These are phyloP conservation scores for Hydrozoanthus tunicans DNA, from an alignment of 64 coral and sea anemone genomes.

Conservation along the genomic window DNA sequence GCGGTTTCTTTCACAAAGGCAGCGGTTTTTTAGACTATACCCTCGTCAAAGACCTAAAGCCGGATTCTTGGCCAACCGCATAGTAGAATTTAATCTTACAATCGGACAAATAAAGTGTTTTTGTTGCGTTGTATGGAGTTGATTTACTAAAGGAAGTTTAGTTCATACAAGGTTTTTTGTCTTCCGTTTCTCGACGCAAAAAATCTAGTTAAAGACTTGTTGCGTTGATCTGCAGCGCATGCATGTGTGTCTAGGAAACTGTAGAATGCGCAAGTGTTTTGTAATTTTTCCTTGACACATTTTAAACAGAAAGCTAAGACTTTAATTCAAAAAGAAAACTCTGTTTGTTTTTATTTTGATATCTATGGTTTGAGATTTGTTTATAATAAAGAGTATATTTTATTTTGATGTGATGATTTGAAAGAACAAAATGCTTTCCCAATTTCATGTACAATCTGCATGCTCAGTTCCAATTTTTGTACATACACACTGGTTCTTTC, in stretches of 20 bases:
- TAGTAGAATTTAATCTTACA: constrained; percentile 15
- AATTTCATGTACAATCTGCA: too few species aligned
- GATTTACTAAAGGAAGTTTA: constrained; percentile 25
- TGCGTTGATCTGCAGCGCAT: not conserved
- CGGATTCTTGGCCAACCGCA: constrained; percentile 11
- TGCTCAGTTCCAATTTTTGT: too few species aligned
- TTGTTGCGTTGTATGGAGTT: constrained; percentile 13
- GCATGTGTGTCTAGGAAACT: too few species aligned
- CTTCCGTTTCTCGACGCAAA: constrained; percentile 23
- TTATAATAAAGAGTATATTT: constrained; percentile 2
- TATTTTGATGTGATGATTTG: not conserved
- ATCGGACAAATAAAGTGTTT: constrained; percentile 51
- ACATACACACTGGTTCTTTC: too few species aligned
- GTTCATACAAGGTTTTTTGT: not conserved
- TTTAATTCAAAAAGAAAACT: not conserved
- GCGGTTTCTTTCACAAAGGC: not conserved
- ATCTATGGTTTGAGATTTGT: not conserved
- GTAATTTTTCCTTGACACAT: not conserved
- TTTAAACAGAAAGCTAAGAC: not conserved
- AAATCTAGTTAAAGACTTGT: not conserved
- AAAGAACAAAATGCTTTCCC: not conserved
- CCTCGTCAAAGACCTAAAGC: not conserved
- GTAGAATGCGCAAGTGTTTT: not conserved
- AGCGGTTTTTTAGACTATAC: not conserved
- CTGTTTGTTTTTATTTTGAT: not conserved